These are phyloP conservation scores for Athalia circularis DNA, from an alignment of 2,888 invertebrate species.

Conservation along the genomic window DNA sequence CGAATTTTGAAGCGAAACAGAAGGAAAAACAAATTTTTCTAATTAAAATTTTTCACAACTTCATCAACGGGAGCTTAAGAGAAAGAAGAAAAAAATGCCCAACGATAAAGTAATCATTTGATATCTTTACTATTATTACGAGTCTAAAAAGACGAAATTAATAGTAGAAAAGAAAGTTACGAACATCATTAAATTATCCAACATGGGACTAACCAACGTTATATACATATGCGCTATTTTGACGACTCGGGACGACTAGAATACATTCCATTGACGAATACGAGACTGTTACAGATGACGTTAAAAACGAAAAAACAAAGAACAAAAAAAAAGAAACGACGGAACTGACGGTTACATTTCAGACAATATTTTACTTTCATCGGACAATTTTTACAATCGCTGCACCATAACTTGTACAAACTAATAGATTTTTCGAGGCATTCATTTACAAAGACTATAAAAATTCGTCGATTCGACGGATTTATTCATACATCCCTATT, in stretches of 20 bases:
- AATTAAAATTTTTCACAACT: slow-evolving; percentile 25
- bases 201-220: slow-evolving; percentile 10
- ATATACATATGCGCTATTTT: slow-evolving; percentile 25
- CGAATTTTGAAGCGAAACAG: not conserved
- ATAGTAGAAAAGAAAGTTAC: slow-evolving; percentile 4
- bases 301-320: not conserved
- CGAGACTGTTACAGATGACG: slow-evolving; percentile 22
- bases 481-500: not conserved
- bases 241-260: slow-evolving; percentile 26
- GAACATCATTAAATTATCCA: slow-evolving; percentile 20
- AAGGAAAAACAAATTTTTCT: slow-evolving; percentile 43
- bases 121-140: not conserved
- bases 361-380: not conserved
- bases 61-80: slow-evolving; percentile 12
- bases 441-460: not conserved
- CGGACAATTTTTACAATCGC: too few species aligned
- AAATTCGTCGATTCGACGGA: too few species aligned
- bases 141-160: not conserved
- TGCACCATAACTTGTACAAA: too few species aligned
- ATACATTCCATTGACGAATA: slow-evolving; percentile 15
- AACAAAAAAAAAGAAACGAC: not conserved
- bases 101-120: slow-evolving; percentile 9
- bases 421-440: slow-evolving; percentile 15
- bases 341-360: not conserved
- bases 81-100: slow-evolving; percentile 40